A percentile compares a stretch with the other conserved stretches of the same genome.
phyloP scores from a whole-genome alignment of 2,113 vertebrate genomes.

The Thamnaconus septentrionalis region DNA sequence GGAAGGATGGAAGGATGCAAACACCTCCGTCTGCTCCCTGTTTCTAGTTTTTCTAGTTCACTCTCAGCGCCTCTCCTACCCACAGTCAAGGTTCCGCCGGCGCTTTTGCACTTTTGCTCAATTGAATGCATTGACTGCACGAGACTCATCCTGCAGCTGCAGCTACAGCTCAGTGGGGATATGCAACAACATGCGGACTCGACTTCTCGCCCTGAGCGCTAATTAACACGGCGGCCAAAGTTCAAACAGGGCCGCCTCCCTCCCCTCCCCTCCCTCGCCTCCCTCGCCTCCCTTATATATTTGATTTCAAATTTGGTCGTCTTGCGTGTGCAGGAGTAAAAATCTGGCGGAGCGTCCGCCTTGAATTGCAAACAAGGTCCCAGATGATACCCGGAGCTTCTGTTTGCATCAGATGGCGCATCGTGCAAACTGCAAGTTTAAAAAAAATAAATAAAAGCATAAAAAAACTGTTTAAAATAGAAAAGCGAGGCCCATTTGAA shows the following conservation, averaged over 20 bases:
- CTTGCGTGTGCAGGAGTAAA: too few relatives aligned
- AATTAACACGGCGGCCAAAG: conserved; percentile 40
- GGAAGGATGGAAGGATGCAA: too few relatives aligned
- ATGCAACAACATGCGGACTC: conserved; percentile 38
- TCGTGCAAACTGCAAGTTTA: neutral
- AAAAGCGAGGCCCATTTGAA: conserved; percentile 54
- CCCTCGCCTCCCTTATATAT: conserved; percentile 12
- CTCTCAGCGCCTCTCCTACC: too few relatives aligned
- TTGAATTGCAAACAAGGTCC: too few relatives aligned
- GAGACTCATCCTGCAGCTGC: too few relatives aligned
- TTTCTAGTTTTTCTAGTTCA: too few relatives aligned
- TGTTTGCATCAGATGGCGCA: conserved; percentile 39
- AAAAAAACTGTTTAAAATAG: conserved; percentile 34
- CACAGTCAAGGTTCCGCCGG: too few relatives aligned
- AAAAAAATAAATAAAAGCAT: neutral
- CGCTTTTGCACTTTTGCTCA: too few relatives aligned
- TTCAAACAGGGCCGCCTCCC: conserved; percentile 31
- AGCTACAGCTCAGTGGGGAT: neutral
- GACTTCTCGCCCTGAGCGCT: conserved; percentile 20
- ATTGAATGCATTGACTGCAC: too few relatives aligned
- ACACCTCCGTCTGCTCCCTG: too few relatives aligned
- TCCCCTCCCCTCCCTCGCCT: conserved; percentile 10
- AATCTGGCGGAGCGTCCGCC: too few relatives aligned
- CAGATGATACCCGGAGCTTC: neutral
- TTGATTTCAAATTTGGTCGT: too few relatives aligned